Base-by-base conservation (phyloP, 2,113 vertebrate genomes). In the Macaca nemestrina region DNA sequence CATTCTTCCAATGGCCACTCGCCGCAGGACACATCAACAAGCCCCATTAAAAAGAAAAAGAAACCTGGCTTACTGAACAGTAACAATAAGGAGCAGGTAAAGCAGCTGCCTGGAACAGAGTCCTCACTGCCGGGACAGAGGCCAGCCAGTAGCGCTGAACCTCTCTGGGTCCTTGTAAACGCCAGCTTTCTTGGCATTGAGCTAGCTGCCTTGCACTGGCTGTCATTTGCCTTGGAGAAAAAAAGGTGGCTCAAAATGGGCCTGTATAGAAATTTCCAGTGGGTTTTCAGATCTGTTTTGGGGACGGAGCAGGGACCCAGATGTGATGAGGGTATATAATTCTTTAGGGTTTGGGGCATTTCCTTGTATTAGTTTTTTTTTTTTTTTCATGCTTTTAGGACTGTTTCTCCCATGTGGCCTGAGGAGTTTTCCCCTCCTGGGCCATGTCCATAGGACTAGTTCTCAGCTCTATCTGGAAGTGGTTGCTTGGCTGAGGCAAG, bases 1-100 rank as follows among this genome's bases (percentile, higher is more conserved):
- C 99, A 99, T 98, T 99, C 99, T 70, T 99, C 99, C 98, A 99
- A 99, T 97, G 99, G 99, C 95, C 99, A 99, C 98, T 99, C 99
- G 45, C 99, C 99, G 27, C 99, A 99, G 92, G 99, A 99, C 97
- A 98, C 99, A 67, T 99, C 99, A 18, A 99, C 99, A 61, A 99
- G 99, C 98, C 99, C 99, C 72, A 98, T 99, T 97, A 99, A 99
- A 99, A 99, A 99, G 99, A 99, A 99, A 99, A 99, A 99, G 99
- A 99, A 99, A 98, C 99, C 99, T 6, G 99, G 99, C 95, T 99
- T 99, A 84, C 97, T 99, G 96, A 99, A 99, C 98, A 99, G 97
- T 98, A 99, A 98, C 98, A 99, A 96, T 98, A 99, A 99, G 98
- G 99, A 99, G 96, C 99, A 99, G 99, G 99, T 99, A 99, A 98